Percentiles rank a stretch among this genome's conserved stretches.
Conservation (phyloP, 2,888 invertebrate genomes). For the Spisula subtruncata region DNA sequence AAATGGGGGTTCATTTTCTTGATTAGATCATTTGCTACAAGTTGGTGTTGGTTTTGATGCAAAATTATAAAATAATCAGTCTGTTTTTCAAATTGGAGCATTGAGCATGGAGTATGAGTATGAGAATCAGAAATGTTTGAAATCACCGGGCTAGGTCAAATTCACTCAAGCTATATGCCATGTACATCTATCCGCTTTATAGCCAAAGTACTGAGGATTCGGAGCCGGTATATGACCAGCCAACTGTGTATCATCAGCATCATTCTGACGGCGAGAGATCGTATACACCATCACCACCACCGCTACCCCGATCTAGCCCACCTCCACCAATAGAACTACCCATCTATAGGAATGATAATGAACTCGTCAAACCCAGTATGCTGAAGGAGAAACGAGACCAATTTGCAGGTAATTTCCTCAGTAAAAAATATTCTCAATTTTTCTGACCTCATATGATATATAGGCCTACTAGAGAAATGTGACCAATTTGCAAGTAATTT, state of each 20-base stretch:
- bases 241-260: conserved; percentile 82
- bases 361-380: conserved; percentile 88
- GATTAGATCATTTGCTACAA: no score
- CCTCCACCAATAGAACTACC: conserved; percentile 84
- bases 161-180: no score
- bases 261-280: conserved; percentile 83
- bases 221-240: conserved; percentile 90
- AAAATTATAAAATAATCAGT: no score
- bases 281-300: conserved; percentile 88
- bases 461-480: no score
- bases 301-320: conserved; percentile 79
- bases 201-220: conserved; percentile 85
- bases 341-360: conserved; percentile 88
- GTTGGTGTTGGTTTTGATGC: no score
- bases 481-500: no score
- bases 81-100: no score
- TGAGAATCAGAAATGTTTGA: no score
- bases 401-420: conserved; percentile 90
- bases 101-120: no score
- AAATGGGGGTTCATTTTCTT: no score
- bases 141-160: no score
- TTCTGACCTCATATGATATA: not conserved
- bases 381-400: conserved; percentile 81
- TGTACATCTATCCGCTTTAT: conserved; percentile 37
- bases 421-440: not conserved